phyloP scores from a whole-genome alignment of 2,888 invertebrate species.

The Trichogramma dendrolimi region DNA sequence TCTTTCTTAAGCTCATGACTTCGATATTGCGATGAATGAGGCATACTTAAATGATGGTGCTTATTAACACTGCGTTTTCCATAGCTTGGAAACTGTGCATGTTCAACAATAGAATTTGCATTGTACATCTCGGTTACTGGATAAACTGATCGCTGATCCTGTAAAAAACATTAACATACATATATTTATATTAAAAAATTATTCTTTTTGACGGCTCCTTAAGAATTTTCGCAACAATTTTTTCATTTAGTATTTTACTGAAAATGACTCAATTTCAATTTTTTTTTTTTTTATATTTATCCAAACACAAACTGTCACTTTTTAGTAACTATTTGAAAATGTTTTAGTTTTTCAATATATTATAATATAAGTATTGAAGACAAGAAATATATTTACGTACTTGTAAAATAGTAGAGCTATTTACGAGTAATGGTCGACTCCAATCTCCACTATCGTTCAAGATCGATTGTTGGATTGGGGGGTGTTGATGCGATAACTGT shows the following conservation, averaged over 20 bases:
- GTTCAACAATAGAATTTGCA: slow-evolving; percentile 56
- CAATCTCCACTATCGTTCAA: slow-evolving; percentile 64
- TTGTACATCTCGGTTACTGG: slow-evolving; percentile 62
- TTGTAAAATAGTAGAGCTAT: slow-evolving; percentile 70
- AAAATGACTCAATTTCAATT: neutral
- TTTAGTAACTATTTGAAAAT: too few species aligned
- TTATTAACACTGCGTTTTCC: slow-evolving; percentile 56
- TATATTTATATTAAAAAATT: neutral
- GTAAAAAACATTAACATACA: slow-evolving; percentile 13
- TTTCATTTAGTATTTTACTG: too few species aligned
- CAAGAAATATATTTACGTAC: slow-evolving; percentile 44
- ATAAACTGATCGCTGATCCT: slow-evolving; percentile 63
- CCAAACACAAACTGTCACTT: neutral
- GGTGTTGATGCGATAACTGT: slow-evolving; percentile 65
- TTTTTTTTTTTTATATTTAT: neutral
- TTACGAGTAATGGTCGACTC: slow-evolving; percentile 73
- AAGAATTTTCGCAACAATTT: too few species aligned
- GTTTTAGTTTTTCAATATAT: neutral
- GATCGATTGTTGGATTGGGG: slow-evolving; percentile 61
- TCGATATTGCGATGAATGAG: slow-evolving; percentile 59
- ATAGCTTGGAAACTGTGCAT: slow-evolving; percentile 51
- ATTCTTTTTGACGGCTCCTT: neutral
- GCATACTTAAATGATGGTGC: slow-evolving; percentile 60
- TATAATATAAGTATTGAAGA: neutral
- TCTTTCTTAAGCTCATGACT: slow-evolving; percentile 72